Base-by-base conservation (phyloP, 1,140 invertebrate species). In the Pseudomyrmex flavicornis region DNA sequence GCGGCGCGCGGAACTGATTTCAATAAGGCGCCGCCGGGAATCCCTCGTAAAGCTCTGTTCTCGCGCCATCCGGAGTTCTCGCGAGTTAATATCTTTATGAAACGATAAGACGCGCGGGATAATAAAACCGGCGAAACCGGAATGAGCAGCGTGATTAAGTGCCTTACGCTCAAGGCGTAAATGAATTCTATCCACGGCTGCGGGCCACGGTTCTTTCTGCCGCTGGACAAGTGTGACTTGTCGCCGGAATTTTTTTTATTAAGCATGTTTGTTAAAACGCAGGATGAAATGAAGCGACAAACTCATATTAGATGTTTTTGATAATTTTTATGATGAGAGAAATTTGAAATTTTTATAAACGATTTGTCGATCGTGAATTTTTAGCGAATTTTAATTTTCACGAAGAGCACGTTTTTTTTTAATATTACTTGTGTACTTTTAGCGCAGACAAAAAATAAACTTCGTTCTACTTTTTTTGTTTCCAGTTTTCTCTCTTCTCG, bases 1-100 rank as follows among this genome's bases (percentile, higher is more conserved):
- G 15, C 54, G 69, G 56, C 61, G 65, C 76, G 3, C 35, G 35
- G 35, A 56, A 46, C 76, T 77, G 83, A 88, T 88, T 88, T 88
- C 87, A 88, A 88, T 88, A 88, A 88, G 66, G 79, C 72, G 76
- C 77, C 83, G 61, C 77, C 35, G 35, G 48, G 73, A 65, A 70
- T 58, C 77, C 44, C 76, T 83, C 77, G 85, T 79, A 83, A 88
- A 88, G 77, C 87, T 77, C 12, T 44, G 61, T 80, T 88, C 35
- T 35, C 77, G 72, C 63, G 15, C 8, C 82, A 46, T 56, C 72
- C 83, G 54, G 35, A 74, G 80, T 75, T 88, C 54, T 85, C 58
- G 66, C 77, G 77, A 82, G 77, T 88, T 88, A 85, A 85, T 88
- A 88, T 85, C 86, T 88, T 88, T 88, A 83, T 88, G 77, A 88